phyloP scores from a whole-genome alignment of 2,797 vertebrate species.

The Bradypus variegatus region DNA sequence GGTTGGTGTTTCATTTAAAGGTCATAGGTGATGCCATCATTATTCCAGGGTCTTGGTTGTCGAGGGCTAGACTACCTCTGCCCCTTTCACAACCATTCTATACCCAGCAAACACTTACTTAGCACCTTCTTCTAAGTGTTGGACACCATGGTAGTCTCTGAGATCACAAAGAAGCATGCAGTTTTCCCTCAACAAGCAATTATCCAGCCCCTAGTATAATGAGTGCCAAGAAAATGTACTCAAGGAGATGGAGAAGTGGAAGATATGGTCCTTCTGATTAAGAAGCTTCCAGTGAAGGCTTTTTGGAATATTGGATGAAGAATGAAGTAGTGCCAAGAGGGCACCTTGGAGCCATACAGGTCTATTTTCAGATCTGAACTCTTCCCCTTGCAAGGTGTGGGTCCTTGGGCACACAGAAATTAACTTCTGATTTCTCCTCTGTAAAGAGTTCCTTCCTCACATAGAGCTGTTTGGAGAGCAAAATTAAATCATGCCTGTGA shows the following conservation, averaged over 20 bases:
- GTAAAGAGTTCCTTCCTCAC: neutral
- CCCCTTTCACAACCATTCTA: neutral
- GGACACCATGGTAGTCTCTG: neutral
- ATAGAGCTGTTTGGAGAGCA: too few relatives aligned
- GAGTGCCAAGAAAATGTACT: rapidly evolving
- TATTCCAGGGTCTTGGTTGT: too few relatives aligned
- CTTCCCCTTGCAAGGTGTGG: rapidly evolving
- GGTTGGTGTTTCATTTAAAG: neutral
- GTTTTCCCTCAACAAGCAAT: neutral
- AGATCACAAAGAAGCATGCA: neutral
- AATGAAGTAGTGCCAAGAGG: too few relatives aligned
- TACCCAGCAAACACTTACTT: neutral
- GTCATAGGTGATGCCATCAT: neutral
- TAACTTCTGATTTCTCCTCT: neutral
- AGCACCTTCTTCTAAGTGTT: neutral
- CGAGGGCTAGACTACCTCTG: too few relatives aligned
- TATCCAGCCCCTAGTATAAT: neutral
- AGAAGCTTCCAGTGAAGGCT: neutral
- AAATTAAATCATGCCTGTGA: too few relatives aligned
- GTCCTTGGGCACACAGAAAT: neutral
- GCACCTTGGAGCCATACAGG: rapidly evolving
- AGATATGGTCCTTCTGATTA: rapidly evolving
- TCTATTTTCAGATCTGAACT: neutral
- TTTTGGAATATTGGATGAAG: neutral
- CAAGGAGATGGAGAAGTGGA: neutral